Percentiles rank a stretch among this genome's conserved stretches.
Conservation (phyloP, 2,113 vertebrate species). For the Enhydra lutris region DNA sequence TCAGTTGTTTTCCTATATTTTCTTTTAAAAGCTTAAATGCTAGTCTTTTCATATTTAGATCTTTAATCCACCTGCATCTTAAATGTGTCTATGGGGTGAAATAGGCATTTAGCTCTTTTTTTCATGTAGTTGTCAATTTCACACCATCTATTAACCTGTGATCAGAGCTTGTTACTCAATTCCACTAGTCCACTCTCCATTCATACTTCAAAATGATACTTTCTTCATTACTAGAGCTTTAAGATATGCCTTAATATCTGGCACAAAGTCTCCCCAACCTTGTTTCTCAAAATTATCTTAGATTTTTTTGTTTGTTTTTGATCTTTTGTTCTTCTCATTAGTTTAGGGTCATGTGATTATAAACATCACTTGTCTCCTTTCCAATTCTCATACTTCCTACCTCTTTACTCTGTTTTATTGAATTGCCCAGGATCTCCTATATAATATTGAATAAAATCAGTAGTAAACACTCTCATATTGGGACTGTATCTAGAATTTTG, state of each 20-base stretch:
- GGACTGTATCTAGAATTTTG: background rate
- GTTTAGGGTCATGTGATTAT: background rate
- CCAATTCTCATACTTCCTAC: background rate
- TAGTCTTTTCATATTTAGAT: background rate
- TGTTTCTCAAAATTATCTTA: background rate
- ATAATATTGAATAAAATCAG: background rate
- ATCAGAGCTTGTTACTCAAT: background rate
- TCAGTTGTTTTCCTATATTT: background rate
- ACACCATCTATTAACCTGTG: background rate
- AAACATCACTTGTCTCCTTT: background rate
- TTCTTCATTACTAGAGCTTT: background rate
- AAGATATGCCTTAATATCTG: background rate
- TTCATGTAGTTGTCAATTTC: background rate
- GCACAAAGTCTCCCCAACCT: background rate
- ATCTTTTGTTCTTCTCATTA: background rate
- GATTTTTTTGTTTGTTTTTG: background rate
- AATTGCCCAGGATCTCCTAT: background rate
- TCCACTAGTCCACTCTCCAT: background rate
- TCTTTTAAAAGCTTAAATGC: background rate
- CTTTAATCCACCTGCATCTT: background rate
- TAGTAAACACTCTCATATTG: background rate
- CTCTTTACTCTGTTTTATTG: background rate
- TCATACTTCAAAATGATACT: background rate
- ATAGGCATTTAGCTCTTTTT: background rate
- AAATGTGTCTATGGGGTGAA: background rate